Percentiles rank a stretch among this genome's conserved stretches.
phyloP scores from a whole-genome alignment of 2,113 vertebrate species.

The Hucho hucho region DNA sequence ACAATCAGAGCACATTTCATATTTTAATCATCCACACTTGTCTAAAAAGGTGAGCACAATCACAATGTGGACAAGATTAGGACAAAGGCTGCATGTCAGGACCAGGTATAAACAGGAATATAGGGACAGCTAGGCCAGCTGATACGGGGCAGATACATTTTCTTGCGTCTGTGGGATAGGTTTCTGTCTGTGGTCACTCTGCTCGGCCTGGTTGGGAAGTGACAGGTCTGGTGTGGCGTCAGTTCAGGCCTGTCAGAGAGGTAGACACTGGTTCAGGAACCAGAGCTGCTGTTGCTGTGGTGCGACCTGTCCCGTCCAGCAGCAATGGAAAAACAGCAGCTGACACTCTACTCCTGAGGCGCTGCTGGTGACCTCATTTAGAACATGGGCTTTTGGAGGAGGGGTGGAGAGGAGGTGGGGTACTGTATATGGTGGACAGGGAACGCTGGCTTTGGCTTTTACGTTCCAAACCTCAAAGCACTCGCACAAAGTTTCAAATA shows the following conservation, averaged over 20 bases:
- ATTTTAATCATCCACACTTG: too few relatives aligned
- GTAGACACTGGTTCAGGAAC: constrained; percentile 53
- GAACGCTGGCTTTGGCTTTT: constrained; percentile 25
- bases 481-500: constrained; percentile 42
- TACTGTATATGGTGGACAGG: constrained; percentile 3
- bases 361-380: constrained; percentile 61
- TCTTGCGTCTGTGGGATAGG: constrained; percentile 48
- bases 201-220: constrained; percentile 18
- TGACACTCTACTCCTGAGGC: constrained; percentile 62
- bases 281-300: constrained; percentile 23
- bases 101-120: too few relatives aligned
- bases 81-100: too few relatives aligned
- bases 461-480: constrained; percentile 18
- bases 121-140: constrained; percentile 36
- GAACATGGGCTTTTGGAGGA: constrained; percentile 8
- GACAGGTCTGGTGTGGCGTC: constrained; percentile 30
- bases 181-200: constrained; percentile 55
- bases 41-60: too few relatives aligned
- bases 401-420: constrained; percentile 4
- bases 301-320: constrained; percentile 31
- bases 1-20: too few relatives aligned
- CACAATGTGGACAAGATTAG: too few relatives aligned
- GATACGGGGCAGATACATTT: constrained; percentile 12
- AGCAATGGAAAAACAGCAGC: constrained; percentile 63
- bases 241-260: constrained; percentile 53